Evolutionary conservation across 2,888 invertebrate genomes (phyloP).

Genomic region (Stictocephala bisonia): DNA sequence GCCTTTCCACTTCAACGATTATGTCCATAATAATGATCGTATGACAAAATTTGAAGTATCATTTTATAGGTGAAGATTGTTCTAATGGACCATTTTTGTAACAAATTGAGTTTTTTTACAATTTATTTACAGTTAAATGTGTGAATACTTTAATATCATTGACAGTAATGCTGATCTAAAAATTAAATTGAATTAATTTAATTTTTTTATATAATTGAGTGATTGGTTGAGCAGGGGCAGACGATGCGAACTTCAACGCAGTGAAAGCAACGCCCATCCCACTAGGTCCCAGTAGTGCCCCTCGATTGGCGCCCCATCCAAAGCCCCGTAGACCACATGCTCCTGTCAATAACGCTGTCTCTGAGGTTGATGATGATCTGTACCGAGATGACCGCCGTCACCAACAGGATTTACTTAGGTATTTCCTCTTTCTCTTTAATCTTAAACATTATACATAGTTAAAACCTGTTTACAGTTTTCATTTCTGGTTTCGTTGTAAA

Average conservation of each 20-base stretch:
- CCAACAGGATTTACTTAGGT: conserved; percentile 59
- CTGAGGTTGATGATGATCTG: conserved; percentile 79
- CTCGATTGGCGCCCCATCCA: conserved; percentile 36
- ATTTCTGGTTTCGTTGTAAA: too few relatives aligned
- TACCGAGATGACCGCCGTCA: conserved; percentile 70
- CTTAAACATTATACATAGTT: neutral
- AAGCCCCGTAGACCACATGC: conserved; percentile 50
- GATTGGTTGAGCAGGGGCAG: conserved; percentile 47
- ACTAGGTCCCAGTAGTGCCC: conserved; percentile 57
- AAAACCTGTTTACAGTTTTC: neutral
- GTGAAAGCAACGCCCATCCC: conserved; percentile 58
- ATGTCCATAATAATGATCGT: too few relatives aligned
- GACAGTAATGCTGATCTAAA: neutral
- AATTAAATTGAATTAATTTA: neutral
- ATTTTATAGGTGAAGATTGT: too few relatives aligned
- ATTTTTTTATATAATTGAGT: neutral
- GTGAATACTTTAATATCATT: too few relatives aligned
- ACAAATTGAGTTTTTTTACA: too few relatives aligned
- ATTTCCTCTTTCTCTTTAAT: too few relatives aligned
- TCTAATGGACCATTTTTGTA: too few relatives aligned
- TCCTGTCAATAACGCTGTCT: conserved; percentile 63
- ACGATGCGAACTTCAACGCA: conserved; percentile 46
- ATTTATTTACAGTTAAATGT: too few relatives aligned
- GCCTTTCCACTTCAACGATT: too few relatives aligned
- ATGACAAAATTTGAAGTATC: too few relatives aligned